A percentile compares a stretch with the other conserved stretches of the same genome.
Evolutionary conservation across 2,113 vertebrate species (phyloP).

Genomic region (Ailuropoda melanoleuca): DNA sequence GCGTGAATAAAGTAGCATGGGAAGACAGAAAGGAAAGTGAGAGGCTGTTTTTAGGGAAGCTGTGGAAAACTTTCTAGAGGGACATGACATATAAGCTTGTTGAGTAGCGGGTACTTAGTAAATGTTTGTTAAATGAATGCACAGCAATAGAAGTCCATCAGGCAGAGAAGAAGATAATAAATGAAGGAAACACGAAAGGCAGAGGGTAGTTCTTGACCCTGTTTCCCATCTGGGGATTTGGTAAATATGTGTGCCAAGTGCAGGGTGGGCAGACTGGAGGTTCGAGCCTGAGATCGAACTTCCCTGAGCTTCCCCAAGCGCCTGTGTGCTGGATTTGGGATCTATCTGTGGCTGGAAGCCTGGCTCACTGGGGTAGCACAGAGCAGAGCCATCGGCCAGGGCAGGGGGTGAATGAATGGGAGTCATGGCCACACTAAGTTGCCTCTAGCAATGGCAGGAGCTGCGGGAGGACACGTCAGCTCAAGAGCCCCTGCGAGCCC

Average conservation of each 20-base stretch:
- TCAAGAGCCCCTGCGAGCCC: neutral
- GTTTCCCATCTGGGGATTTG: neutral
- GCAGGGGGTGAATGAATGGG: neutral
- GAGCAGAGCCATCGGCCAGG: no score
- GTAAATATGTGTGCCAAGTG: neutral
- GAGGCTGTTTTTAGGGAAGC: neutral
- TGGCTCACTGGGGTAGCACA: neutral
- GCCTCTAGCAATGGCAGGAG: neutral
- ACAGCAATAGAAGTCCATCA: no score
- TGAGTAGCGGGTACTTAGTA: neutral
- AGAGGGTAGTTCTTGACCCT: neutral
- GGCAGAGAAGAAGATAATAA: neutral
- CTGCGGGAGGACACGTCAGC: neutral
- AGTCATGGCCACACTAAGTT: neutral
- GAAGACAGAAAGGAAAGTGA: neutral
- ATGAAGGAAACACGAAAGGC: neutral
- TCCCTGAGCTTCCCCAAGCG: neutral
- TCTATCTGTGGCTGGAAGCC: neutral
- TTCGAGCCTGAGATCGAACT: neutral
- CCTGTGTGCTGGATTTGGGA: neutral
- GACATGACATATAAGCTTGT: neutral
- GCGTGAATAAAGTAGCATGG: fast-evolving
- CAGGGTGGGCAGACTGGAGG: neutral
- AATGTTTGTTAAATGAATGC: neutral
- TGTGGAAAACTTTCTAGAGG: neutral